These are phyloP conservation scores for Cromileptes altivelis DNA, from an alignment of 2,113 vertebrate genomes.

Conservation along the genomic window DNA sequence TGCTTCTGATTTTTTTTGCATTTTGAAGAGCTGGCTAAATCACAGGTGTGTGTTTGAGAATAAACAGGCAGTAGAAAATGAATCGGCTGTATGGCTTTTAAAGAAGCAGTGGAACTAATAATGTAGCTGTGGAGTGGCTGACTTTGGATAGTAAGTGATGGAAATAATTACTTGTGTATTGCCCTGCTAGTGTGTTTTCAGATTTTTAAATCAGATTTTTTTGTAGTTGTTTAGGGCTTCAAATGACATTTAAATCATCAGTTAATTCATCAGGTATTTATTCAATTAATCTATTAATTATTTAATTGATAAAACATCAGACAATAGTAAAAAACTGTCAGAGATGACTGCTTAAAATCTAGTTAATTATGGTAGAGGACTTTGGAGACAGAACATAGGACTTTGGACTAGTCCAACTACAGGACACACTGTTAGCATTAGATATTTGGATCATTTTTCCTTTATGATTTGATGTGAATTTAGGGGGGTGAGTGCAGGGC, in stretches of 20 bases:
- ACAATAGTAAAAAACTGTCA: neutral
- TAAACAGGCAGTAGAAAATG: neutral
- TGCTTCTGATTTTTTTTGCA: neutral
- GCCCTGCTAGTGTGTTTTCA: neutral
- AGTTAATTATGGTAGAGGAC: neutral
- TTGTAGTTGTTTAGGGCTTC: neutral
- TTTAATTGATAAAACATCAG: neutral
- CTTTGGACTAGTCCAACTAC: no score
- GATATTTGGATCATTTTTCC: no score
- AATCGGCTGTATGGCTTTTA: slow-evolving; percentile 2
- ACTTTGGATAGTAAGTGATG: neutral
- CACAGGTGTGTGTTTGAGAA: neutral
- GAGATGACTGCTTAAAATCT: neutral
- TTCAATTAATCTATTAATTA: neutral
- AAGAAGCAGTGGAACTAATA: neutral
- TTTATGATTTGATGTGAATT: no score
- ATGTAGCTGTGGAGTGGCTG: neutral
- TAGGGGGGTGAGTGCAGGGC: no score
- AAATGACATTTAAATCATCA: neutral
- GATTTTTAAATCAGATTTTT: neutral
- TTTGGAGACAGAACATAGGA: neutral
- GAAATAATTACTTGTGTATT: neutral
- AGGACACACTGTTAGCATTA: no score
- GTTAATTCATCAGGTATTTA: neutral
- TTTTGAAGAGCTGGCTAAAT: neutral